Percentiles rank a stretch among this genome's conserved stretches.
phyloP scores from a whole-genome alignment of 2,797 vertebrate species.

The Onychomys leucogaster region DNA sequence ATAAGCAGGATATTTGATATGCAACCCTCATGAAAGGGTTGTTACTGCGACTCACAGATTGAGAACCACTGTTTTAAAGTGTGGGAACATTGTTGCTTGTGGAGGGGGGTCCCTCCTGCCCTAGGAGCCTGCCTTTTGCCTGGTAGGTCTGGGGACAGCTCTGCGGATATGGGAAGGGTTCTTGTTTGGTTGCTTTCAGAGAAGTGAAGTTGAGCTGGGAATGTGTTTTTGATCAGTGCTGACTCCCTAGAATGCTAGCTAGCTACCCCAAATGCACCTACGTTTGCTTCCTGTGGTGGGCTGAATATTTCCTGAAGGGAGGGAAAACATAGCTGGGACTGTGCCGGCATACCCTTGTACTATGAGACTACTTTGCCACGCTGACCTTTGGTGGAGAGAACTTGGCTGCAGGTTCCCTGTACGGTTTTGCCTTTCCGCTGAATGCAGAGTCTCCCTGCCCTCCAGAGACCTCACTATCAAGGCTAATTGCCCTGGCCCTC shows the following conservation, averaged over 20 bases:
- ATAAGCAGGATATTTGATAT: not conserved
- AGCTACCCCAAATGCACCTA: not conserved
- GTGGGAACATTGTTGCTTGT: not conserved
- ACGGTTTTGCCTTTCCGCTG: not conserved
- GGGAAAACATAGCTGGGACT: not conserved
- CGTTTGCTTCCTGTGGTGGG: not conserved
- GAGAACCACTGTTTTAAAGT: not conserved
- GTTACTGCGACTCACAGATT: no score
- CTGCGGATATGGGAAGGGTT: not conserved
- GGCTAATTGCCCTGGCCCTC: conserved; percentile 32
- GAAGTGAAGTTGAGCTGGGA: not conserved
- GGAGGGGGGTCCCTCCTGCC: accelerated
- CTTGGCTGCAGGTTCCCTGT: not conserved
- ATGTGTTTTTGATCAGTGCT: not conserved
- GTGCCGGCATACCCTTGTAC: not conserved
- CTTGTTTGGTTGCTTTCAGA: not conserved
- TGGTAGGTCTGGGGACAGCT: not conserved
- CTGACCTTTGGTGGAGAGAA: not conserved
- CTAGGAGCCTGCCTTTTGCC: not conserved
- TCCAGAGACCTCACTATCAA: conserved; percentile 8
- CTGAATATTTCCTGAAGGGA: not conserved
- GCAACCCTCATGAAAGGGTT: not conserved
- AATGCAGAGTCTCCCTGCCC: not conserved
- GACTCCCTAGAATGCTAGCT: not conserved
- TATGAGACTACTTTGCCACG: not conserved